phyloP scores from a whole-genome alignment of 2,888 invertebrate species.

The Watsonalla cultraria region DNA sequence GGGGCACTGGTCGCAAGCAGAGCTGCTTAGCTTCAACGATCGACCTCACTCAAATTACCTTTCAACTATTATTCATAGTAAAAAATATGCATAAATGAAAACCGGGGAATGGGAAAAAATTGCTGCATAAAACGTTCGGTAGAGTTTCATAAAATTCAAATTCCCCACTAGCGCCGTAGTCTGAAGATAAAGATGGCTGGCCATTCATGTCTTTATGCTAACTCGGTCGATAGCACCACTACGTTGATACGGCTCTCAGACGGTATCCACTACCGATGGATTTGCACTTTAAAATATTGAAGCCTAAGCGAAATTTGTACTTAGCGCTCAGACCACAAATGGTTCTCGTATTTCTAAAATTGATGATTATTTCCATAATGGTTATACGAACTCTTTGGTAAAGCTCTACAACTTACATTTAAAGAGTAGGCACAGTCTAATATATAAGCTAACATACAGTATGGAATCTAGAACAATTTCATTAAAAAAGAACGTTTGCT shows the following conservation, averaged over 20 bases:
- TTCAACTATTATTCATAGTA: no score
- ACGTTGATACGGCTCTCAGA: conserved; percentile 1
- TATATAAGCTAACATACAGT: no score
- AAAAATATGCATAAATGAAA: background rate
- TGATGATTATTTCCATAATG: background rate
- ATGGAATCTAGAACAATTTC: no score
- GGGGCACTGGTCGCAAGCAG: no score
- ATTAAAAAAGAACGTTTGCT: no score
- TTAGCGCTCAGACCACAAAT: background rate
- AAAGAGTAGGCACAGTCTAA: no score
- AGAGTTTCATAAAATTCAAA: conserved; percentile 23
- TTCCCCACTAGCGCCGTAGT: conserved; percentile 16
- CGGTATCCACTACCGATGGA: background rate
- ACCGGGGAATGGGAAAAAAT: background rate
- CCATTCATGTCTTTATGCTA: background rate
- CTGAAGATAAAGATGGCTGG: conserved; percentile 11
- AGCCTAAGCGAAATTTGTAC: background rate
- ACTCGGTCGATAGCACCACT: background rate
- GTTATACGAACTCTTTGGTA: no score
- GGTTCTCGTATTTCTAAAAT: background rate
- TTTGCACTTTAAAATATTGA: background rate
- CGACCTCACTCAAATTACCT: no score
- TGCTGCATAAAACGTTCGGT: background rate
- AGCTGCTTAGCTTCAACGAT: no score
- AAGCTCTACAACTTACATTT: no score